Percentiles rank a stretch among this genome's conserved stretches.
Conservation (phyloP, 2,797 vertebrate species). For the Pseudochirops corinnae region DNA sequence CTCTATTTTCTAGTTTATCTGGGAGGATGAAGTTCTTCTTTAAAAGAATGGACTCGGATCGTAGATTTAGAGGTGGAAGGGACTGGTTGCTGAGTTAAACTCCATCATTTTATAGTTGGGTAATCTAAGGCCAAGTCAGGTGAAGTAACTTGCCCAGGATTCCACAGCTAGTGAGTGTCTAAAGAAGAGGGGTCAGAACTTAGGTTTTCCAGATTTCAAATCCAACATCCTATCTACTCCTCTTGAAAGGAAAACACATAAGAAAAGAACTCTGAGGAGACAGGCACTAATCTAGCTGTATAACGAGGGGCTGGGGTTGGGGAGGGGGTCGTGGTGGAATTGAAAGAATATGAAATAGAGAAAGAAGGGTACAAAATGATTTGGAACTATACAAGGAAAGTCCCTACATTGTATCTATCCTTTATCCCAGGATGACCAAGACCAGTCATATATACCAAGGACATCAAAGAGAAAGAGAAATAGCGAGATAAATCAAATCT, state of each 20-base stretch:
- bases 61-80: neutral
- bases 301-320: no score
- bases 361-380: no score
- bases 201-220: neutral
- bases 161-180: no score
- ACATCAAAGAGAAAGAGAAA: no score
- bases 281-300: neutral
- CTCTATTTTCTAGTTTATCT: neutral
- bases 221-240: neutral
- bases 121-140: neutral
- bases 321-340: no score
- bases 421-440: no score
- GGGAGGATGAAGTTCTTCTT: neutral
- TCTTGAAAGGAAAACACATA: neutral
- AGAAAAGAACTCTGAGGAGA: neutral
- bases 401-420: no score
- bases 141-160: neutral
- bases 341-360: no score
- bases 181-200: neutral
- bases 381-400: no score
- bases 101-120: neutral
- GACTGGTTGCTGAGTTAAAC: neutral
- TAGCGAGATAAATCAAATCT: no score
- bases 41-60: neutral
- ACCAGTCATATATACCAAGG: no score